Conservation (phyloP, 2,888 invertebrate genomes). For the Heteromurus nitidus region DNA sequence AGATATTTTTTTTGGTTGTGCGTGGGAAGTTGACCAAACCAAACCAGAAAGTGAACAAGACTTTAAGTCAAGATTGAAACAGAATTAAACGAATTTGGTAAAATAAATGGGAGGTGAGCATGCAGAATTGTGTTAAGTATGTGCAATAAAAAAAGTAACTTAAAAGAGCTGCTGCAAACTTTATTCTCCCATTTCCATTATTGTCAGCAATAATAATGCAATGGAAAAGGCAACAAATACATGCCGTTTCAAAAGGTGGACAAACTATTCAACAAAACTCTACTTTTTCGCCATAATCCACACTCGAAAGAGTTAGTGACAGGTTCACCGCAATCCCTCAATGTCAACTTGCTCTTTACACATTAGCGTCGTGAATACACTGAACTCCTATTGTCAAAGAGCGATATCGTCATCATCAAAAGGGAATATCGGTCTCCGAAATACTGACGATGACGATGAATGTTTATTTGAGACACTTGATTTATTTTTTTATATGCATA, state of each 20-base stretch:
- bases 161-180: conserved; percentile 3
- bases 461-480: no score
- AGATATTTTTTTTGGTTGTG: no score
- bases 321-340: conserved; percentile 8
- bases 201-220: not conserved
- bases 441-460: no score
- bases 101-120: conserved; percentile 35
- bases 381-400: no score
- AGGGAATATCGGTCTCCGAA: no score
- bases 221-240: not conserved
- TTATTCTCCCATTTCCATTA: not conserved
- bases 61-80: conserved; percentile 34
- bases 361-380: not conserved
- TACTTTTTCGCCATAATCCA: no score
- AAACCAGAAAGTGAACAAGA: conserved; percentile 24
- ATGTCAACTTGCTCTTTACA: not conserved
- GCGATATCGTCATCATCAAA: no score
- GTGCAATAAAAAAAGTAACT: conserved; percentile 16
- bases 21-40: conserved; percentile 26
- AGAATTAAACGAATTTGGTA: conserved; percentile 40
- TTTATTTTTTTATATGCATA: no score
- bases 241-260: not conserved
- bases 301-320: no score
- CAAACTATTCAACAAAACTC: not conserved
- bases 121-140: not conserved